Conservation (phyloP, 2,888 invertebrate genomes). For the Druceiella hillmani region DNA sequence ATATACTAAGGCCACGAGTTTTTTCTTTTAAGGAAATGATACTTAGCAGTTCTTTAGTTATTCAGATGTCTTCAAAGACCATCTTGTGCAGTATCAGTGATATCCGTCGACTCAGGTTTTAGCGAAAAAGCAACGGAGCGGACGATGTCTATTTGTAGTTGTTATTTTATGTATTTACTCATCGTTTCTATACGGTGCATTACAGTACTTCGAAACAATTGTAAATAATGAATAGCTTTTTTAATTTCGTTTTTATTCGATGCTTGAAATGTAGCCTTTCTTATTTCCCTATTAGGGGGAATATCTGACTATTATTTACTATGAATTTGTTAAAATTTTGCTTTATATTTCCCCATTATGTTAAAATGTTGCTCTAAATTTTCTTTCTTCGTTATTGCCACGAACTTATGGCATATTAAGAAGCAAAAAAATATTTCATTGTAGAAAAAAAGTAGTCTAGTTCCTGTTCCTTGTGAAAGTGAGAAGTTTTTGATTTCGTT, state of each 20-base stretch:
- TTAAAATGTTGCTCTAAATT: slow-evolving; percentile 18
- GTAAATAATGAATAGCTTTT: slow-evolving; percentile 20
- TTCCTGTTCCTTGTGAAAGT: no score
- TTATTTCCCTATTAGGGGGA: no score
- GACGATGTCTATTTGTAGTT: slow-evolving; percentile 19
- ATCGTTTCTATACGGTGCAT: slow-evolving; percentile 21
- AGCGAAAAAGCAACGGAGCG: slow-evolving; percentile 19
- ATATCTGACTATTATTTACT: slow-evolving; percentile 22
- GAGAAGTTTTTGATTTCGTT: no score
- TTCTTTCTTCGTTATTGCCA: slow-evolving; percentile 19
- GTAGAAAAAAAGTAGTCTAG: no score
- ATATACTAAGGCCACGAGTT: slow-evolving; percentile 19
- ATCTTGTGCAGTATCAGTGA: slow-evolving; percentile 22
- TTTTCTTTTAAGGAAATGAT: slow-evolving; percentile 23
- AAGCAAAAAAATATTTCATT: slow-evolving; percentile 3
- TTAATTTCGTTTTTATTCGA: slow-evolving; percentile 23
- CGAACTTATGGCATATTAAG: slow-evolving; percentile 16
- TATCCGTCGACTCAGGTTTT: slow-evolving; percentile 22
- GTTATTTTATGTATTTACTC: slow-evolving; percentile 19
- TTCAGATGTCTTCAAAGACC: slow-evolving; percentile 22
- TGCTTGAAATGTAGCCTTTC: slow-evolving; percentile 22
- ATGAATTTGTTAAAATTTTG: slow-evolving; percentile 19
- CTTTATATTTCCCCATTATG: slow-evolving; percentile 19
- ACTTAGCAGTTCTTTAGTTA: slow-evolving; percentile 20
- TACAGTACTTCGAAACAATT: slow-evolving; percentile 22